Evolutionary conservation across 2,888 invertebrate genomes (phyloP).

Genomic region (Tenthredo livida): DNA sequence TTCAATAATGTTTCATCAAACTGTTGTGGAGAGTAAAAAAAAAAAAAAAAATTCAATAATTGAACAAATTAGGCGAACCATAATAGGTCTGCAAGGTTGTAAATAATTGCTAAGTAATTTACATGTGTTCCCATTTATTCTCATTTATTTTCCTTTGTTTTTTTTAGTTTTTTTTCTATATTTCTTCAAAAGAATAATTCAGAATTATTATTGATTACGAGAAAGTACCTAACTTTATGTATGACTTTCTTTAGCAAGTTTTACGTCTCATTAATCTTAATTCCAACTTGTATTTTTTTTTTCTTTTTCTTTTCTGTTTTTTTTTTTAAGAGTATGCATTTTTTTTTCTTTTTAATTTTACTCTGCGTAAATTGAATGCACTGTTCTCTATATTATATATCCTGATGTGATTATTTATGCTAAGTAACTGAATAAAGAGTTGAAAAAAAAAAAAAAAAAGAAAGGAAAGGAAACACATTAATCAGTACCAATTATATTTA

Average conservation of each 20-base stretch:
- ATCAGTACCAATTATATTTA: neutral
- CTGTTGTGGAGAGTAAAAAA: constrained; percentile 18
- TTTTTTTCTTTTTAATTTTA: constrained; percentile 8
- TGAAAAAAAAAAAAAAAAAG: constrained; percentile 4
- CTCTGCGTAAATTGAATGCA: constrained; percentile 53
- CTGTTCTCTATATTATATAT: constrained; percentile 58
- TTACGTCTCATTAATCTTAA: neutral
- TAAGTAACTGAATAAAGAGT: constrained; percentile 60
- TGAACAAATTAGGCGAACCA: constrained; percentile 36
- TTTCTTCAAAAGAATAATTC: neutral
- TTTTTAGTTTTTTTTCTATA: neutral
- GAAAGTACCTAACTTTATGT: neutral
- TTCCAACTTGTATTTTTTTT: neutral
- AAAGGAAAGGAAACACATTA: neutral
- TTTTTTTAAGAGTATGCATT: neutral
- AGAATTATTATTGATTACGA: neutral
- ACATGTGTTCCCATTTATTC: constrained; percentile 18
- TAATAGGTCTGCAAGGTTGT: constrained; percentile 42
- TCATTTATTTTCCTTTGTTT: neutral
- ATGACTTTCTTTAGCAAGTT: neutral
- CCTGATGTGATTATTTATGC: constrained; percentile 63
- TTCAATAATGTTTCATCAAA: constrained; percentile 8
- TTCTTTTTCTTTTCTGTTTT: neutral
- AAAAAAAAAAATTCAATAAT: constrained; percentile 18
- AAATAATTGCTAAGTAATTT: constrained; percentile 44